These are phyloP conservation scores for Microplitis manilae DNA, from an alignment of 2,888 invertebrate genomes.

Conservation along the genomic window DNA sequence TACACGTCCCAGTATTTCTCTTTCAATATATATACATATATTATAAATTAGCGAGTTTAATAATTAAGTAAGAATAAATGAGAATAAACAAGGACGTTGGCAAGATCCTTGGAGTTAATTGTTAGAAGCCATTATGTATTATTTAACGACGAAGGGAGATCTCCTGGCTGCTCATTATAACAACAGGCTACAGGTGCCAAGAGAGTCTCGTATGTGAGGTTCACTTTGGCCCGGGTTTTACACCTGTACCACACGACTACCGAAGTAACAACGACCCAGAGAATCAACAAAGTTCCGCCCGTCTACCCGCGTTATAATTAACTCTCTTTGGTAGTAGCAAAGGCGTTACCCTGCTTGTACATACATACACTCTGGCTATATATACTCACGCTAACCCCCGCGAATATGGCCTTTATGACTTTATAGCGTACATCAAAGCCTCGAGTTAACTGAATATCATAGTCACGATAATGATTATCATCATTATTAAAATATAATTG, in stretches of 20 bases:
- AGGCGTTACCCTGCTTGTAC: slow-evolving; percentile 9
- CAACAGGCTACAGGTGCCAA: slow-evolving; percentile 57
- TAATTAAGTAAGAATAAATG: slow-evolving; percentile 17
- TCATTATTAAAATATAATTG: neutral
- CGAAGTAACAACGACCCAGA: slow-evolving; percentile 39
- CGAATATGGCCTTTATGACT: slow-evolving; percentile 11
- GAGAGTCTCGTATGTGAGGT: slow-evolving; percentile 54
- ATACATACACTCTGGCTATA: neutral
- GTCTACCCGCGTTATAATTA: slow-evolving; percentile 38
- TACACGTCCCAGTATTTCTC: neutral
- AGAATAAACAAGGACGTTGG: slow-evolving; percentile 45
- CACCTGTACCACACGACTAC: slow-evolving; percentile 40
- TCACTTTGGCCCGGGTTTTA: slow-evolving; percentile 52
- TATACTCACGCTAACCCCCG: neutral
- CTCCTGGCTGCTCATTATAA: slow-evolving; percentile 56
- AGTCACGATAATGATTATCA: neutral
- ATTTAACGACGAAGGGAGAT: slow-evolving; percentile 56
- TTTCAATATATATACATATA: neutral
- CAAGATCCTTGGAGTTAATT: slow-evolving; percentile 56
- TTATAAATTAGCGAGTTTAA: slow-evolving; percentile 2
- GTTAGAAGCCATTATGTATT: slow-evolving; percentile 60
- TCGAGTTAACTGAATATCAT: neutral
- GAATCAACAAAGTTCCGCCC: slow-evolving; percentile 43
- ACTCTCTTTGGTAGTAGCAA: slow-evolving; percentile 34
- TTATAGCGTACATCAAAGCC: slow-evolving; percentile 16